Evolutionary conservation across 2,888 invertebrate species (phyloP).

Genomic region (Acleris cristana): DNA sequence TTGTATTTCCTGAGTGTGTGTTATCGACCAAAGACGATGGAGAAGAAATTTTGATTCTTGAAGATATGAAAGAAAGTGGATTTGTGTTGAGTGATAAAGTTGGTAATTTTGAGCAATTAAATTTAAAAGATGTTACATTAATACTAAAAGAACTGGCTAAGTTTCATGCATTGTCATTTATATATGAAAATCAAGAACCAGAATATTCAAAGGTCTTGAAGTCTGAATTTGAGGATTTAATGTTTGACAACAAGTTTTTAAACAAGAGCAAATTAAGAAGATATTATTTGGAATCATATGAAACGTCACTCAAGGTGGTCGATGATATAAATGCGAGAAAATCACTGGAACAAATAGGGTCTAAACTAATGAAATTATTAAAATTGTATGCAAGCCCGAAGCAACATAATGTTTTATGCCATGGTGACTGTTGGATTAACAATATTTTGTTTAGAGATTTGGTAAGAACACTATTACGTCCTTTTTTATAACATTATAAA

Average conservation of each 20-base stretch:
- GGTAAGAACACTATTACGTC: conserved; percentile 45
- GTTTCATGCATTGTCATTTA: conserved; percentile 68
- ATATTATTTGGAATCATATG: conserved; percentile 68
- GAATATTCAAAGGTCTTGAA: conserved; percentile 50
- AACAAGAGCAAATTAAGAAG: conserved; percentile 64
- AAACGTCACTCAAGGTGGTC: conserved; percentile 61
- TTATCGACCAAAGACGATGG: conserved; percentile 54
- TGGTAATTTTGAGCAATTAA: conserved; percentile 54
- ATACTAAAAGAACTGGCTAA: conserved; percentile 66
- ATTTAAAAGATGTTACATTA: conserved; percentile 52
- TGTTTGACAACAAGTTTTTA: conserved; percentile 64
- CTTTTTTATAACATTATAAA: background rate
- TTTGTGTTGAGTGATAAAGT: conserved; percentile 59
- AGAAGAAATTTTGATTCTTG: conserved; percentile 68
- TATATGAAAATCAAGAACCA: conserved; percentile 52
- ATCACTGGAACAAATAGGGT: conserved; percentile 53
- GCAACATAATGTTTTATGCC: conserved; percentile 65
- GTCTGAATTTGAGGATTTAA: conserved; percentile 59
- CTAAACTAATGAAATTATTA: conserved; percentile 58
- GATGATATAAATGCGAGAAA: conserved; percentile 52
- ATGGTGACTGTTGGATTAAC: conserved; percentile 75
- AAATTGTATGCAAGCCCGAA: conserved; percentile 57
- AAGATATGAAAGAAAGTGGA: conserved; percentile 62
- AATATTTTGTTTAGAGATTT: conserved; percentile 63
- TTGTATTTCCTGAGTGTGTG: conserved; percentile 62